Evolutionary conservation across 2,113 vertebrate species (phyloP).

Genomic region (Mugil cephalus): DNA sequence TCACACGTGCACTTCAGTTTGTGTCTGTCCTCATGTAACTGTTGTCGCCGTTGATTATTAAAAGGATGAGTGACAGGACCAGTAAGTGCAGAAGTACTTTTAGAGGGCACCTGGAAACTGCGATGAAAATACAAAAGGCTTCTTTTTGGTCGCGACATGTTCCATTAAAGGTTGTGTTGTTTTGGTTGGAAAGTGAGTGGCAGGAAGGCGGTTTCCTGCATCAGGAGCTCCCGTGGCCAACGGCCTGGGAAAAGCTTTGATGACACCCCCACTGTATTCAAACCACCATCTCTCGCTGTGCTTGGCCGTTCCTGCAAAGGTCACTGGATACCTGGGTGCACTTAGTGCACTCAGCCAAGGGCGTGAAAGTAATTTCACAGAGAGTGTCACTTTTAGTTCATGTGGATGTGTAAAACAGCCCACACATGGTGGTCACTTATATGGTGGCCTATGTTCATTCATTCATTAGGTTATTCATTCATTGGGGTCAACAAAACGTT

Average conservation of each 20-base stretch:
- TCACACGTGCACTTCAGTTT: conserved; percentile 1
- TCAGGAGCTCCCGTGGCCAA: conserved; percentile 66
- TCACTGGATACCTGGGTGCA: conserved; percentile 59
- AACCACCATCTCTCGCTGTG: conserved; percentile 43
- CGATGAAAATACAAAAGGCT: conserved; percentile 34
- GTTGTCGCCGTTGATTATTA: conserved; percentile 1
- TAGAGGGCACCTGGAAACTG: conserved; percentile 17
- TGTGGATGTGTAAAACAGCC: conserved; percentile 16
- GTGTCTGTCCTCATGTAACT: not conserved
- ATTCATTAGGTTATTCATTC: too few species aligned
- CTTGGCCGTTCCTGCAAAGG: conserved; percentile 55
- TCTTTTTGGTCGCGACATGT: conserved; percentile 42
- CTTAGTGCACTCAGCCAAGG: conserved; percentile 44
- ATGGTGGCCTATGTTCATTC: not conserved
- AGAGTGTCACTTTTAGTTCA: conserved; percentile 26
- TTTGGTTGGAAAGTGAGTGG: conserved; percentile 73
- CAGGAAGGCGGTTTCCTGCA: conserved; percentile 77
- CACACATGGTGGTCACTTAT: conserved; percentile 18
- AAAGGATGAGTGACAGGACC: not conserved
- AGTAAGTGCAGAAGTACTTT: conserved; percentile 13
- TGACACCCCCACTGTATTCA: conserved; percentile 66
- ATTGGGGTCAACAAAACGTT: too few species aligned
- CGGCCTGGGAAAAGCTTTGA: conserved; percentile 76
- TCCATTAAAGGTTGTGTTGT: conserved; percentile 69
- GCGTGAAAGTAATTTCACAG: conserved; percentile 53